phyloP scores from a whole-genome alignment of 2,113 vertebrate genomes.

The Camelus dromedarius region DNA sequence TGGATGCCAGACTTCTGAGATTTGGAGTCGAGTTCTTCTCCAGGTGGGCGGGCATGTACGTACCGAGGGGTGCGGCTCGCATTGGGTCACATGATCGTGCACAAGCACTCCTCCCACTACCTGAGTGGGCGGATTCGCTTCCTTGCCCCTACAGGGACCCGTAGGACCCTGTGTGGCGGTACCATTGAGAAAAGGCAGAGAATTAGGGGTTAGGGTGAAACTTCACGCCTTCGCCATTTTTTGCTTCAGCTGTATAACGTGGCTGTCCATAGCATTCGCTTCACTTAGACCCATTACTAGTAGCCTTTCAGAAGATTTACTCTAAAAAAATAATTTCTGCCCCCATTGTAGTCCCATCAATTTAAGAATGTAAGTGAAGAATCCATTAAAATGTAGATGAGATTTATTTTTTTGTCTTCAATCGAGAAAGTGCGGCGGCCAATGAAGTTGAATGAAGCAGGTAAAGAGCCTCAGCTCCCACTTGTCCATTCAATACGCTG shows the following conservation, averaged over 20 bases:
- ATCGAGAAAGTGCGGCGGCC: background rate
- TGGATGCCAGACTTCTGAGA: background rate
- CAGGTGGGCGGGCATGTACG: background rate
- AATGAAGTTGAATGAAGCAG: no score
- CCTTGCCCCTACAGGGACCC: fast-evolving
- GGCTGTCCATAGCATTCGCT: background rate
- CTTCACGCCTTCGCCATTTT: background rate
- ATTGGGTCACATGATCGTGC: background rate
- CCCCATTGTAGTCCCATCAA: background rate
- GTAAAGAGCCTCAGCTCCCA: no score
- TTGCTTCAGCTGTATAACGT: background rate
- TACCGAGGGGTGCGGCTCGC: background rate
- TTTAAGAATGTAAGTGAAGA: background rate
- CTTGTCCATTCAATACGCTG: background rate
- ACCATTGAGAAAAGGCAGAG: background rate
- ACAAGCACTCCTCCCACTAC: background rate
- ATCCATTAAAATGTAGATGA: background rate
- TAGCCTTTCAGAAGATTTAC: background rate
- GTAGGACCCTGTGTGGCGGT: background rate
- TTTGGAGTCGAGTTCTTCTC: background rate
- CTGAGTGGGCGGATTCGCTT: background rate
- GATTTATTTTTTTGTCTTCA: no score
- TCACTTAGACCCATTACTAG: background rate
- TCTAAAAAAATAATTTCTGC: background rate
- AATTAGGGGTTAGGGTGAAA: background rate